phyloP scores from a whole-genome alignment of 2,888 invertebrate genomes.

The Pilophorus perplexus region DNA sequence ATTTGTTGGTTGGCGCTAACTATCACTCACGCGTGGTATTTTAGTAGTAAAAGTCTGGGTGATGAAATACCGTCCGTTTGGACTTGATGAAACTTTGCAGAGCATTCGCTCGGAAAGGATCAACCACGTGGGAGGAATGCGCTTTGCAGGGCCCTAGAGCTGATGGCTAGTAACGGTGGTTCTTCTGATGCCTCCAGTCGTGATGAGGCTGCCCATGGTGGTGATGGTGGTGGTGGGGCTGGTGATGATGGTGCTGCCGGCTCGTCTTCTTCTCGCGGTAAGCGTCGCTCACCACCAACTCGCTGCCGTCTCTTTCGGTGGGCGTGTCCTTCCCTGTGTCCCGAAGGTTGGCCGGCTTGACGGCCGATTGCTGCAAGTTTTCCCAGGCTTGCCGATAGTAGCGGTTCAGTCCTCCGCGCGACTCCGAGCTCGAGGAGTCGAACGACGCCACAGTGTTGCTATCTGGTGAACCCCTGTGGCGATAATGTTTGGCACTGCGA shows the following conservation, averaged over 20 bases:
- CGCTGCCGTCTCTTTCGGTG: constrained; percentile 69
- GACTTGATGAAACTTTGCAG: constrained; percentile 37
- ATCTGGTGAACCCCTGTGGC: constrained; percentile 84
- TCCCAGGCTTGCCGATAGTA: constrained; percentile 93
- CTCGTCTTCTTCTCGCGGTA: constrained; percentile 56
- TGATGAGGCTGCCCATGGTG: constrained; percentile 60
- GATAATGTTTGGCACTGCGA: constrained; percentile 80
- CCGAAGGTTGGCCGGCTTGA: constrained; percentile 54
- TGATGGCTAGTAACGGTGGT: constrained; percentile 45
- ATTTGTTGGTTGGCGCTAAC: too few relatives aligned
- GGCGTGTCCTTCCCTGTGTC: constrained; percentile 68
- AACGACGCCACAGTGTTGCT: constrained; percentile 88
- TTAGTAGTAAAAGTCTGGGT: constrained; percentile 30
- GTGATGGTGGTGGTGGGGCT: constrained; percentile 71
- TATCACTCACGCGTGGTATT: not conserved
- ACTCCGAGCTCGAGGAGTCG: constrained; percentile 83
- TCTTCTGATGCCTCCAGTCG: constrained; percentile 47
- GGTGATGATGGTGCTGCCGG: constrained; percentile 71
- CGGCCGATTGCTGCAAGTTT: constrained; percentile 77
- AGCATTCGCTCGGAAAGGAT: constrained; percentile 32
- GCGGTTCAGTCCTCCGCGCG: constrained; percentile 75
- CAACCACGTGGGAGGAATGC: constrained; percentile 20
- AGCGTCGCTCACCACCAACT: constrained; percentile 68
- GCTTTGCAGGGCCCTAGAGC: constrained; percentile 36
- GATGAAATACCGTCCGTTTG: constrained; percentile 28